Evolutionary conservation across 2,888 invertebrate genomes (phyloP).

Genomic region (Cephus rjabovi): DNA sequence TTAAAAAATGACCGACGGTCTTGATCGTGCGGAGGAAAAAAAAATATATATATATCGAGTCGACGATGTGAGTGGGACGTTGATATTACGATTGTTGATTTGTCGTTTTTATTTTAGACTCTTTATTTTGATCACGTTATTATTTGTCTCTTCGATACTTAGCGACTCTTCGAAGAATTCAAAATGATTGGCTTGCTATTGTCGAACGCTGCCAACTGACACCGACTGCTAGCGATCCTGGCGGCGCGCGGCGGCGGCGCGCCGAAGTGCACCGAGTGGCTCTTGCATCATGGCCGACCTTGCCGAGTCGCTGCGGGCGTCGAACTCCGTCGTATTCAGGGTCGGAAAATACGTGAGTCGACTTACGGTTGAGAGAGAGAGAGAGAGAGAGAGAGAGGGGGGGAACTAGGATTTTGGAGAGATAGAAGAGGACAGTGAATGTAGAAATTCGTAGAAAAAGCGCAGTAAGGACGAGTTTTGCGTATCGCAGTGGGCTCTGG

Average conservation of each 20-base stretch:
- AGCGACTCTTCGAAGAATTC: not conserved
- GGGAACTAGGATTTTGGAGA: not conserved
- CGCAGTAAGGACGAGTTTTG: not conserved
- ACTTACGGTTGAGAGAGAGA: slow-evolving; percentile 3
- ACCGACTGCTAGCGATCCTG: not conserved
- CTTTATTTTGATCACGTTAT: not conserved
- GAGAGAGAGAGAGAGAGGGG: too few species aligned
- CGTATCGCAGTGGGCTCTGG: not conserved
- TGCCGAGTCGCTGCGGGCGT: slow-evolving; percentile 49
- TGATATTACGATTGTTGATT: not conserved
- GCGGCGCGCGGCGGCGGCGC: not conserved
- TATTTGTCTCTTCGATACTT: not conserved
- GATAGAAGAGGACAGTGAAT: not conserved
- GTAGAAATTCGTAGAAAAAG: not conserved
- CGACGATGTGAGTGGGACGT: too few species aligned
- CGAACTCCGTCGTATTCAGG: slow-evolving; percentile 53
- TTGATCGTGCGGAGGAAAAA: not conserved
- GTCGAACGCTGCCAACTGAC: not conserved
- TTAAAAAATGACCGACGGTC: not conserved
- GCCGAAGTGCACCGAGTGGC: slow-evolving; percentile 16
- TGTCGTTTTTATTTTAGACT: not conserved
- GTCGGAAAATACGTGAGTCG: slow-evolving; percentile 48
- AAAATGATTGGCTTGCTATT: not conserved
- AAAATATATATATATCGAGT: too few species aligned
- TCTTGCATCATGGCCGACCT: slow-evolving; percentile 56